Evolutionary conservation across 2,888 invertebrate species (phyloP), one percentile per base, ranked within the genome.

Genomic region (Lochmaea crataegi): DNA sequence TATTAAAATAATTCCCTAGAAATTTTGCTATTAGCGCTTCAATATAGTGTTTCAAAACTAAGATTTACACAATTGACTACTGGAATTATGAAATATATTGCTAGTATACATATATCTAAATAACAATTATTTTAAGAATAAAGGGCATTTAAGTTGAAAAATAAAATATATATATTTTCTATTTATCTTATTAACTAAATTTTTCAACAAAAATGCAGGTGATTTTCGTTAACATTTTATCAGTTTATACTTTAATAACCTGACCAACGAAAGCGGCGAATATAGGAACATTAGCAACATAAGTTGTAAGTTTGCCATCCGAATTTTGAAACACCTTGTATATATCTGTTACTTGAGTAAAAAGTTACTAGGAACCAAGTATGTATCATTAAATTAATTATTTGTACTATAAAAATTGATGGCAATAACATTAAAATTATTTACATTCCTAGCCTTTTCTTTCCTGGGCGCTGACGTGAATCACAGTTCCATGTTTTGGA

Each of bases 401-500:
- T 79, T 79, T 78, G 78, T 79, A 75, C 77, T 76, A 76, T 75
- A 72, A 70, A 72, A 68, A 64, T 58, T 56, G 69, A 73, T 74
- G 70, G 71, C 70, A 64, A 73, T 56, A 58, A 57, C 58, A 51
- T 45, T 45, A 51, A 58, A 10, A 68, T 22, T 65, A 67, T 74
- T 75, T 79, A 79, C 72, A 79, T 67, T 65, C 76, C 79, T 65
- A 82, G 76, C 74, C 80, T 79, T 72, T 82, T 82, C 26, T 65
- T 71, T 41, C 72, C 68, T n/a, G 77, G 74, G 26, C 82, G 76
- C 32, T 79, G 80, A 22, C 83, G 81, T 4, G 83, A 80, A 72
- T 89, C 91, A 14, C 90, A 89, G 79, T 90, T 91, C 91, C 91
- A 92, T 63, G 93, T 92, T 86, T 94, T 94, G 79, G 94, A 92